phyloP scores from a whole-genome alignment of 2,113 vertebrate genomes.

The Panthera tigris region DNA sequence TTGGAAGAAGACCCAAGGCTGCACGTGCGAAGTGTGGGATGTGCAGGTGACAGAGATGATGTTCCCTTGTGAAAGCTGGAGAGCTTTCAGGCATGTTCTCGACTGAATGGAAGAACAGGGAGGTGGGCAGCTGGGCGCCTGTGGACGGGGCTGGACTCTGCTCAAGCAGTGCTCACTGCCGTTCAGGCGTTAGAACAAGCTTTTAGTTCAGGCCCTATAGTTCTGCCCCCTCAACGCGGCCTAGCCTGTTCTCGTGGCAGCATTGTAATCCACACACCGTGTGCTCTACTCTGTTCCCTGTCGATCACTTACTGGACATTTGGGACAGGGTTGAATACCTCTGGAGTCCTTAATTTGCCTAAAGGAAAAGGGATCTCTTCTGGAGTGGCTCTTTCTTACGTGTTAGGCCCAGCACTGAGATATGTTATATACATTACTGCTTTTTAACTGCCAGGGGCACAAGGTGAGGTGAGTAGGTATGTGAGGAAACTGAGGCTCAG shows the following conservation, averaged over 20 bases:
- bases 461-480: neutral
- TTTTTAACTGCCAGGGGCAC: neutral
- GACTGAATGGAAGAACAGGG: neutral
- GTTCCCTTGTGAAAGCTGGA: neutral
- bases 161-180: accelerated
- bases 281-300: neutral
- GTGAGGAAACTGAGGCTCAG: neutral
- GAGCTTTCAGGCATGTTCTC: neutral
- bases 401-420: neutral
- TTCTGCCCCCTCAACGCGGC: accelerated
- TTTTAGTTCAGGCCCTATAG: neutral
- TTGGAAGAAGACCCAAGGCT: neutral
- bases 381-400: neutral
- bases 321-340: neutral
- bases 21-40: accelerated
- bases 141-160: neutral
- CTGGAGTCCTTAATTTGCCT: neutral
- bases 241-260: neutral
- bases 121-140: no score
- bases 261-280: accelerated
- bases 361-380: neutral
- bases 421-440: neutral
- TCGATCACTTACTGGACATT: accelerated
- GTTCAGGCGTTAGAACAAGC: accelerated
- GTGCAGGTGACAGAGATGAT: neutral